These are phyloP conservation scores for Bombus sibiricus DNA, from an alignment of 1,140 invertebrate genomes.

Conservation along the genomic window DNA sequence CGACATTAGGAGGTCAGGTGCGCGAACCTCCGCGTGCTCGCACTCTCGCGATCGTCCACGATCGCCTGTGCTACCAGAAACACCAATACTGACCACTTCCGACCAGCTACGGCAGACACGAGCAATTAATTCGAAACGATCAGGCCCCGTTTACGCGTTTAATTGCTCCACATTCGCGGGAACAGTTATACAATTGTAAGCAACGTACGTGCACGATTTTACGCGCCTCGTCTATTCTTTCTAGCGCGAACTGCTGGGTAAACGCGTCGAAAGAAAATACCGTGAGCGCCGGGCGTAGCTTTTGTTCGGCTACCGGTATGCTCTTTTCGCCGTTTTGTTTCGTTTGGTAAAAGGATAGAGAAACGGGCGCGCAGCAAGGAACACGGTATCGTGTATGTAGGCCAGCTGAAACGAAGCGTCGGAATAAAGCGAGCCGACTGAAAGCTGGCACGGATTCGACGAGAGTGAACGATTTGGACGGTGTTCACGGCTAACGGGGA, in stretches of 20 bases:
- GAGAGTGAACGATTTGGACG: constrained; percentile 16
- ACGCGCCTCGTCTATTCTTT: not conserved
- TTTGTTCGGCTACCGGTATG: constrained; percentile 11
- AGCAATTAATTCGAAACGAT: constrained; percentile 40
- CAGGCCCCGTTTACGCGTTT: constrained; percentile 31
- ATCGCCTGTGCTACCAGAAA: not conserved
- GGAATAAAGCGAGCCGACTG: constrained; percentile 30
- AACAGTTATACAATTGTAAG: constrained; percentile 19
- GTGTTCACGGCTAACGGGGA: constrained; percentile 32
- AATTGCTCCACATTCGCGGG: constrained; percentile 46
- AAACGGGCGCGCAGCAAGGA: constrained; percentile 33
- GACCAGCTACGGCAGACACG: not conserved
- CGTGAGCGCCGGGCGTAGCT: not conserved
- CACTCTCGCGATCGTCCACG: not conserved
- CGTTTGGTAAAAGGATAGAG: constrained; percentile 51
- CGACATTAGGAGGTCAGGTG: constrained; percentile 7
- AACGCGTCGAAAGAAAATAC: not conserved
- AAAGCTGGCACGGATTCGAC: constrained; percentile 33
- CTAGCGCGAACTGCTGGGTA: not conserved
- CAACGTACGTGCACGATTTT: not conserved
- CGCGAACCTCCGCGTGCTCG: not conserved
- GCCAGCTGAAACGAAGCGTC: constrained; percentile 47
- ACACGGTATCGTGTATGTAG: constrained; percentile 29
- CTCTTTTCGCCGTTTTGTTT: constrained; percentile 40
- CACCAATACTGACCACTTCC: not conserved